These are phyloP conservation scores for Trachymyrmex cornetzi DNA, from an alignment of 1,140 invertebrate species.

Conservation along the genomic window DNA sequence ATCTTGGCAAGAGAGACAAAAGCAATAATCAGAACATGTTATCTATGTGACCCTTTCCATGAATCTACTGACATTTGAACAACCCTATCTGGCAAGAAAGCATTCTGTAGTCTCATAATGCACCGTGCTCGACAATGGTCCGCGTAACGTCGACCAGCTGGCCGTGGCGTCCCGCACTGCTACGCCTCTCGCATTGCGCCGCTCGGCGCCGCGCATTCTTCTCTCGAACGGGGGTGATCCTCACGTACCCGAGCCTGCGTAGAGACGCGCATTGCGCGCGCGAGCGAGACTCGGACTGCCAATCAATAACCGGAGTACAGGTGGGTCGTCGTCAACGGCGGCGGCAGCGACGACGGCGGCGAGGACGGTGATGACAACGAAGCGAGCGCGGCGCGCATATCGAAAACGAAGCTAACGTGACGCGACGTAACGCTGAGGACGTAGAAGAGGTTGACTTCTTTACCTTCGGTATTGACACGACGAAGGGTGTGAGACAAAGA, in stretches of 20 bases:
- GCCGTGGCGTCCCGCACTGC: neutral
- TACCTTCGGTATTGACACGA: neutral
- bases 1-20: neutral
- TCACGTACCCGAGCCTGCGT: conserved; percentile 72
- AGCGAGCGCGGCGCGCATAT: conserved; percentile 67
- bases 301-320: conserved; percentile 81
- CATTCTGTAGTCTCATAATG: conserved; percentile 20
- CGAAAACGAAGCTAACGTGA: conserved; percentile 68
- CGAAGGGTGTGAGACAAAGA: neutral
- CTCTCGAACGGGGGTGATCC: conserved; percentile 25
- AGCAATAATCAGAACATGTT: conserved; percentile 1
- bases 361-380: conserved; percentile 40
- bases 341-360: conserved; percentile 66
- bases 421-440: conserved; percentile 46
- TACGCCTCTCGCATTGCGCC: conserved; percentile 9
- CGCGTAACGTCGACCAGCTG: conserved; percentile 9
- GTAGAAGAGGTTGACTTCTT: conserved; percentile 55
- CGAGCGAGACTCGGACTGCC: conserved; percentile 56
- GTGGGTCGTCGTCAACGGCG: conserved; percentile 78
- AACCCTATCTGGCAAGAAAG: conserved; percentile 9
- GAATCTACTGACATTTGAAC: conserved; percentile 28
- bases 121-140: conserved; percentile 18
- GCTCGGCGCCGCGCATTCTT: conserved; percentile 32
- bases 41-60: conserved; percentile 6
- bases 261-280: conserved; percentile 67